phyloP scores from a whole-genome alignment of 1,140 invertebrate species.

The Tetranychus cinnabarinus region DNA sequence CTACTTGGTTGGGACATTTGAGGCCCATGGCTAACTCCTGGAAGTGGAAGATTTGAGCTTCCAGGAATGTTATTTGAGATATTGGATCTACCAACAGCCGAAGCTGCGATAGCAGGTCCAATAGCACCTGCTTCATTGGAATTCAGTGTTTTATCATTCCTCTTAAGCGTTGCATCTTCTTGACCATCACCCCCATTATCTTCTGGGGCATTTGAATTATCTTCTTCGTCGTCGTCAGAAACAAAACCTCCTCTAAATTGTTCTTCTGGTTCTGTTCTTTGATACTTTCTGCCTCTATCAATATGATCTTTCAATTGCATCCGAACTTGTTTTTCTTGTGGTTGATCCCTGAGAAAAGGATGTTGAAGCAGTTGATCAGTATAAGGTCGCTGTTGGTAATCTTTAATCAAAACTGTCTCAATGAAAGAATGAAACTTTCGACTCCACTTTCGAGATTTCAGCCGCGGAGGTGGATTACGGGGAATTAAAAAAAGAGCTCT shows the following conservation, averaged over 20 bases:
- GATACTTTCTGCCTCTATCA: slow-evolving; percentile 42
- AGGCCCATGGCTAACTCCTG: not conserved
- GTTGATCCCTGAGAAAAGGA: slow-evolving; percentile 90
- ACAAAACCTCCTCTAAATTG: slow-evolving; percentile 19
- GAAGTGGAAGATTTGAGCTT: not conserved
- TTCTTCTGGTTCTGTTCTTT: slow-evolving; percentile 13
- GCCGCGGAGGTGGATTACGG: slow-evolving; percentile 77
- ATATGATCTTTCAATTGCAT: slow-evolving; percentile 99
- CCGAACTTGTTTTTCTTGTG: slow-evolving; percentile 85
- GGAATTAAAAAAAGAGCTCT: slow-evolving; percentile 93
- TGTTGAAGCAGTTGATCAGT: slow-evolving; percentile 94
- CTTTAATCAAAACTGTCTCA: slow-evolving; percentile 73
- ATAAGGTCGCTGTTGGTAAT: slow-evolving; percentile 91
- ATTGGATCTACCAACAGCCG: not conserved
- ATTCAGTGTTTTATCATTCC: slow-evolving; percentile 8
- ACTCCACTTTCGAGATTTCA: slow-evolving; percentile 96
- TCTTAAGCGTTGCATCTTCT: slow-evolving; percentile 8
- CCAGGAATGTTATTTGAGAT: not conserved
- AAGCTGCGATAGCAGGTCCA: not conserved
- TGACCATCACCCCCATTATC: slow-evolving; percentile 7
- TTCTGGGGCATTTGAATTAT: slow-evolving; percentile 11
- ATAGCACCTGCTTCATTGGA: not conserved
- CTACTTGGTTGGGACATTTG: not conserved
- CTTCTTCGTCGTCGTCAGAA: slow-evolving; percentile 23
- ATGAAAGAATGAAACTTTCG: slow-evolving; percentile 71